These are phyloP conservation scores for Hecatera dysodea DNA, from an alignment of 2,888 invertebrate genomes.

Conservation along the genomic window DNA sequence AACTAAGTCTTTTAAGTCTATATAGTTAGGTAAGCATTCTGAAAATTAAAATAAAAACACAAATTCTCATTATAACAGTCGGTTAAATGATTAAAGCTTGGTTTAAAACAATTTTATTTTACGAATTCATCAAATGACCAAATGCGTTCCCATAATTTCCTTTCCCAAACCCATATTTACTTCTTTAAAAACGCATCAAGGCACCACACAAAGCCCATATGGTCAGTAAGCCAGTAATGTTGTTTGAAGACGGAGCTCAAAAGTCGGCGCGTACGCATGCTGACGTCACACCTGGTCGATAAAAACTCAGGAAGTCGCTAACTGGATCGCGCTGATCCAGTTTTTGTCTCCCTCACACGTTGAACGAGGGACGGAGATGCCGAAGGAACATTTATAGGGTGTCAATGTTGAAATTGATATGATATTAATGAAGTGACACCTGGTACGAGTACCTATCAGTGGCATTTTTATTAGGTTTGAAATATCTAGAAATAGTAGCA, in stretches of 20 bases:
- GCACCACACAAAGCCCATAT: conserved; percentile 38
- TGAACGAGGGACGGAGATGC: conserved; percentile 23
- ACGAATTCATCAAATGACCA: neutral
- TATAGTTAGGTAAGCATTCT: no score
- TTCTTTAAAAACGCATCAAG: conserved; percentile 54
- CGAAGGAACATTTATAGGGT: conserved; percentile 27
- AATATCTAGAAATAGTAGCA: neutral
- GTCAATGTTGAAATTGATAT: conserved; percentile 41
- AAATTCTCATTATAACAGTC: neutral
- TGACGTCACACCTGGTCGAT: conserved; percentile 65
- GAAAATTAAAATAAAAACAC: no score
- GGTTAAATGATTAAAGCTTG: neutral
- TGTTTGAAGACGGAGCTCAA: conserved; percentile 38
- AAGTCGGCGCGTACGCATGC: conserved; percentile 50
- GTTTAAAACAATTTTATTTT: neutral
- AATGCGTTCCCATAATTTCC: neutral
- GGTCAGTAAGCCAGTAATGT: conserved; percentile 16
- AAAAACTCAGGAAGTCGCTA: conserved; percentile 67
- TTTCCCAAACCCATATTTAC: neutral
- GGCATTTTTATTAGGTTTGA: neutral
- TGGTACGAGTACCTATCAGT: neutral
- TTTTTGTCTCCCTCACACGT: conserved; percentile 57
- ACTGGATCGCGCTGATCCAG: conserved; percentile 59
- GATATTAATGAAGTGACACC: conserved; percentile 38
- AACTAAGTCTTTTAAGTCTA: no score